Percentiles rank a stretch among this genome's conserved stretches.
phyloP scores from a whole-genome alignment of 64 coral and sea anemone species.

The Catalaphyllia jardinei region DNA sequence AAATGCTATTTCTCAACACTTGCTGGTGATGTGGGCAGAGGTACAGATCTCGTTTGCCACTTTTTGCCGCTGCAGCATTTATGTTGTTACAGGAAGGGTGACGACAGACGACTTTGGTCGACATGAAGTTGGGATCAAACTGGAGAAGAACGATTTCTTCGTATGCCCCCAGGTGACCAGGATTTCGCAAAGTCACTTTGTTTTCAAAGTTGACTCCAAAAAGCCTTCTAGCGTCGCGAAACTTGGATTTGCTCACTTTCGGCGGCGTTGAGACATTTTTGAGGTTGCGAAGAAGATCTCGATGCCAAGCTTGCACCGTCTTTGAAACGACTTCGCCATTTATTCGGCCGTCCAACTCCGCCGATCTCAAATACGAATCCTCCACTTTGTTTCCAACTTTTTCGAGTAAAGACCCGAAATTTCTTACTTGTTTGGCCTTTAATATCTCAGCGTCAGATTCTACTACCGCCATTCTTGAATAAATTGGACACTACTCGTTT shows the following conservation, averaged over 20 bases:
- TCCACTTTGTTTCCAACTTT: background rate
- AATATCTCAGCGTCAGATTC: background rate
- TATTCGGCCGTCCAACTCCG: background rate
- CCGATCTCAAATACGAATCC: background rate
- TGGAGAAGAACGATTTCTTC: conserved; percentile 18
- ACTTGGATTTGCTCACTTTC: background rate
- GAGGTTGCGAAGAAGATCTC: background rate
- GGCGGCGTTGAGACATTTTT: background rate
- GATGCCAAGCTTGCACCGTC: conserved; percentile 3
- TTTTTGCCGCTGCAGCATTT: background rate
- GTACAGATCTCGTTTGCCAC: conserved; percentile 47
- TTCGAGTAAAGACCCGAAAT: background rate
- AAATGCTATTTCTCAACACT: background rate
- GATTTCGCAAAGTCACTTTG: conserved; percentile 31
- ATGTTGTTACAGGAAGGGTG: conserved; percentile 17
- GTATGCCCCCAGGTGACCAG: background rate
- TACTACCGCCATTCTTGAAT: too few relatives aligned
- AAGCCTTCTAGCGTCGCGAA: conserved; percentile 1
- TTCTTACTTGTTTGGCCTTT: background rate
- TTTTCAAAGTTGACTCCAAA: conserved; percentile 7
- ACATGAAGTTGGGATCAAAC: conserved; percentile 60
- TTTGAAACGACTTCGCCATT: background rate
- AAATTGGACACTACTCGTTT: too few relatives aligned
- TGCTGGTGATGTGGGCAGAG: conserved; percentile 47
- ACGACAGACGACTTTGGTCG: conserved; percentile 25